Evolutionary conservation across 2,888 invertebrate genomes (phyloP).

Genomic region (Metellina segmentata): DNA sequence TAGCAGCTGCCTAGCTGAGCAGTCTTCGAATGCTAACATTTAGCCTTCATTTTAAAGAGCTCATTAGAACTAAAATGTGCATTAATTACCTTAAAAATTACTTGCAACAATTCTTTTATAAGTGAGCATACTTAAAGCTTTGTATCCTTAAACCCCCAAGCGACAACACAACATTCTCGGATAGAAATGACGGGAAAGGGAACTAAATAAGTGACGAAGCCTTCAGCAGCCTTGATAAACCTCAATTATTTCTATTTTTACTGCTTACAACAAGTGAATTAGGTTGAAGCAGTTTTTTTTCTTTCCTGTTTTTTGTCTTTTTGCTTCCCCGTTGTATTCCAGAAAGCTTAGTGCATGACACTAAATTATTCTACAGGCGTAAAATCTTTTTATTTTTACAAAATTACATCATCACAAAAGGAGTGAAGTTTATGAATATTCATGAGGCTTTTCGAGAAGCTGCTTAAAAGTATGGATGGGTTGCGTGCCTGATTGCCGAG

Average conservation of each 20-base stretch:
- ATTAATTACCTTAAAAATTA: constrained; percentile 40
- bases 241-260: constrained; percentile 56
- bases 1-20: too few relatives aligned
- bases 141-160: background rate
- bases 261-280: constrained; percentile 46
- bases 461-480: background rate
- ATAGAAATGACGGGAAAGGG: constrained; percentile 13
- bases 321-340: background rate
- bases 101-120: constrained; percentile 16
- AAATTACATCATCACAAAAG: constrained; percentile 55
- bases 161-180: constrained; percentile 10
- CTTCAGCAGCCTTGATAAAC: constrained; percentile 45
- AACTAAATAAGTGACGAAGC: constrained; percentile 43
- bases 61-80: constrained; percentile 31
- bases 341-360: constrained; percentile 48
- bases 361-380: constrained; percentile 57
- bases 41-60: background rate
- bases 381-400: constrained; percentile 46
- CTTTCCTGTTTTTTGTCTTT: constrained; percentile 13
- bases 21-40: background rate
- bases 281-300: background rate
- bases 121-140: constrained; percentile 8
- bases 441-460: constrained; percentile 26
- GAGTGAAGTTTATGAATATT: constrained; percentile 58
- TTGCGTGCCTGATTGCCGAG: constrained; percentile 24